A percentile compares a stretch with the other conserved stretches of the same genome.
Conservation (phyloP, 2,797 vertebrate species). For the Microctenopoma lineatum region DNA sequence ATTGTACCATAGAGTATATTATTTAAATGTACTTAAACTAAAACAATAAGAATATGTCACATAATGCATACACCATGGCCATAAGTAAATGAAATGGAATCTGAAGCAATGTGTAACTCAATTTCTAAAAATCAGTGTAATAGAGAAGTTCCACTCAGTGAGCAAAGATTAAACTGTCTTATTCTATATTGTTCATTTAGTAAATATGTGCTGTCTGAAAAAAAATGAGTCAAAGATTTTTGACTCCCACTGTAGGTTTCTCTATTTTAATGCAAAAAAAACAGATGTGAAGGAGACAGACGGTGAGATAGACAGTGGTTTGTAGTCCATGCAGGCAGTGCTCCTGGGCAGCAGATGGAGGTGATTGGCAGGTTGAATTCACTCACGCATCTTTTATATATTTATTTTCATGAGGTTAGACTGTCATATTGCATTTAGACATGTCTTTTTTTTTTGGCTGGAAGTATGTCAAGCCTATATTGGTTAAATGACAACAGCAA, state of each 20-base stretch:
- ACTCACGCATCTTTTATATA: not conserved
- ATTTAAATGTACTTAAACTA: too few species aligned
- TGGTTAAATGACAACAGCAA: not conserved
- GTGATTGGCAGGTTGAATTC: conserved; percentile 17
- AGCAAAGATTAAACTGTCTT: not conserved
- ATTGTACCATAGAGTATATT: too few species aligned
- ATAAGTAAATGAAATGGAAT: not conserved
- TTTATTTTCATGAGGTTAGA: not conserved
- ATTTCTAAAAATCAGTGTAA: not conserved
- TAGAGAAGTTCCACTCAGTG: not conserved
- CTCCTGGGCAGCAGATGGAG: conserved; percentile 9
- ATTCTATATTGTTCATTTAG: not conserved
- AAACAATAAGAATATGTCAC: too few species aligned
- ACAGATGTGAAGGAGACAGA: conserved; percentile 3
- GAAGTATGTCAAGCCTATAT: not conserved
- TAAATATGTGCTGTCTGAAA: not conserved
- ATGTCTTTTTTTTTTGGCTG: not conserved
- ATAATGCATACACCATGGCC: not conserved
- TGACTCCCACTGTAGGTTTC: not conserved
- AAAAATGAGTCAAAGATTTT: not conserved
- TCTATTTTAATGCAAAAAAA: conserved; percentile 12
- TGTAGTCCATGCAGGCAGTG: conserved; percentile 18
- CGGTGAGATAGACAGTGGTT: conserved; percentile 7
- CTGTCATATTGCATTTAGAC: not conserved
- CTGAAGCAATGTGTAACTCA: not conserved